phyloP scores from a whole-genome alignment of 2,888 invertebrate genomes.

The Nebria brevicollis region DNA sequence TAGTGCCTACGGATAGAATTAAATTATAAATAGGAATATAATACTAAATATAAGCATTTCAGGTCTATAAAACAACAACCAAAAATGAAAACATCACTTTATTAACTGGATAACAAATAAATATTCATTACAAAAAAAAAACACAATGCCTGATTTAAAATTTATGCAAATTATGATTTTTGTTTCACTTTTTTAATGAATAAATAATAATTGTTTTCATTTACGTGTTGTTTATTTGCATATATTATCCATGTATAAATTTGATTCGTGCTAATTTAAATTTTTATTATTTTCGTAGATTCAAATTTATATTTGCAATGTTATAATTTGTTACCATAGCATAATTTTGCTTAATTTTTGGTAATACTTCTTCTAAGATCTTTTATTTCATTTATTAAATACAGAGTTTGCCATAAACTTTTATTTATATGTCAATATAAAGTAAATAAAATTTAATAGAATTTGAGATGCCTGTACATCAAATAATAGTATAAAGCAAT shows the following conservation, averaged over 20 bases:
- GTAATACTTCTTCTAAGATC: background rate
- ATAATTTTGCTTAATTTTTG: too few relatives aligned
- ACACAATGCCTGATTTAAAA: background rate
- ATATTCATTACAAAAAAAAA: background rate
- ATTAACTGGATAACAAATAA: background rate
- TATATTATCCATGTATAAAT: background rate
- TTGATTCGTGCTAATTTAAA: background rate
- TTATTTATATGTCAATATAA: background rate
- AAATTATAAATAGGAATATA: background rate
- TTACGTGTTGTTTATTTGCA: background rate
- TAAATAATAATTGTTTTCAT: slow-evolving; percentile 1
- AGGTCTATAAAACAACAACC: background rate
- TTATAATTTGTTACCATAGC: background rate
- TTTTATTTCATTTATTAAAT: background rate
- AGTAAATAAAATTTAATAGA: background rate
- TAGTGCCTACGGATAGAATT: background rate
- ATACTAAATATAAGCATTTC: too few relatives aligned
- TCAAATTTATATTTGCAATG: background rate
- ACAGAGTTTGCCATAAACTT: background rate
- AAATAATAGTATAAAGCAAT: background rate
- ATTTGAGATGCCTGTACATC: background rate
- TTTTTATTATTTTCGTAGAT: background rate
- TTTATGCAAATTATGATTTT: background rate
- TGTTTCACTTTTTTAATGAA: background rate
- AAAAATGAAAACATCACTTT: background rate